Percentiles rank a stretch among this genome's conserved stretches.
These are phyloP conservation scores for Gila orcuttii DNA, from an alignment of 2,113 vertebrate species.

Conservation along the genomic window DNA sequence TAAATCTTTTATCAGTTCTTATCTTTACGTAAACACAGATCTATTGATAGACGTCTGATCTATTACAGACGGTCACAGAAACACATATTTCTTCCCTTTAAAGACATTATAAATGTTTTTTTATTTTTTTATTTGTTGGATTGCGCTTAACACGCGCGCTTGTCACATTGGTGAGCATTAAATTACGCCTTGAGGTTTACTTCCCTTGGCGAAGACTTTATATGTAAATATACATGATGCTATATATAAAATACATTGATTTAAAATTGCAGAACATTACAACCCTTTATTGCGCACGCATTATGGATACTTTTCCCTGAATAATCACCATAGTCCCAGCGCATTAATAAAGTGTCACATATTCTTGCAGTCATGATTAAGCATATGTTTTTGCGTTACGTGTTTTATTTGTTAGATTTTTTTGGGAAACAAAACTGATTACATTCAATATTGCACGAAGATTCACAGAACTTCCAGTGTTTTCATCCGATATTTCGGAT, in stretches of 20 bases:
- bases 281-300: not conserved
- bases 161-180: not conserved
- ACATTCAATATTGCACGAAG: not conserved
- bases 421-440: not conserved
- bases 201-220: not conserved
- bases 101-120: slow-evolving; percentile 36
- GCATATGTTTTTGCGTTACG: not conserved
- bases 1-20: not conserved
- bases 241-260: not conserved
- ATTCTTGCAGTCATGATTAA: not conserved
- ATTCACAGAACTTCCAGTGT: not conserved
- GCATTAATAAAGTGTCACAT: not conserved
- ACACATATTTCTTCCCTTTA: slow-evolving; percentile 16
- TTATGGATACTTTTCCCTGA: not conserved
- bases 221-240: not conserved
- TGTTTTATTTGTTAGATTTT: not conserved
- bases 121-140: slow-evolving; percentile 18
- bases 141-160: slow-evolving; percentile 37
- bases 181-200: slow-evolving; percentile 18
- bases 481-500: not conserved
- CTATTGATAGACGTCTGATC: no score
- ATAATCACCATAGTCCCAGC: not conserved
- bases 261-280: not conserved
- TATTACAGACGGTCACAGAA: not conserved
- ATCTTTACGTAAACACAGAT: not conserved